A percentile compares a stretch with the other conserved stretches of the same genome.
Conservation (phyloP, 2,888 invertebrate species). For the Schizotus pectinicornis region DNA sequence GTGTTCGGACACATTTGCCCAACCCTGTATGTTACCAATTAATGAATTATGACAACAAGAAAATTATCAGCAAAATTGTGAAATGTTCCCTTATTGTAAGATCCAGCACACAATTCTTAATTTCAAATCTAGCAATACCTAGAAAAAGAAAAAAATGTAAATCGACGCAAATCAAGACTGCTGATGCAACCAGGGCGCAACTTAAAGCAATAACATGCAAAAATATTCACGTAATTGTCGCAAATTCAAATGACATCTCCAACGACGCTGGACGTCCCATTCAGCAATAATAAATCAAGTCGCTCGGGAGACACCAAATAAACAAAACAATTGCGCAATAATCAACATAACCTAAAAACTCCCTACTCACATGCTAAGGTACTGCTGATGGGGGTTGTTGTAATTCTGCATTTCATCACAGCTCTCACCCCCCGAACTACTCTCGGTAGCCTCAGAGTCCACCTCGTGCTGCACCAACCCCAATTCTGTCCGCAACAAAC, state of each 20-base stretch:
- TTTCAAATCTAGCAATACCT: too few relatives aligned
- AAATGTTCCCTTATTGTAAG: too few relatives aligned
- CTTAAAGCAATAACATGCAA: too few relatives aligned
- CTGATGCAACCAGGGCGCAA: too few relatives aligned
- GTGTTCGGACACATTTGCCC: too few relatives aligned
- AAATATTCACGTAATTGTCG: background rate
- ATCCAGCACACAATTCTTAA: too few relatives aligned
- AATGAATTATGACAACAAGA: too few relatives aligned
- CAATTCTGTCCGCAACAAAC: constrained; percentile 75
- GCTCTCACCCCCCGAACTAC: constrained; percentile 93
- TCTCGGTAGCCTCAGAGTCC: constrained; percentile 93
- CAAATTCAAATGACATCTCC: background rate
- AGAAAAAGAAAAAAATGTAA: too few relatives aligned
- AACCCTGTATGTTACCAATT: too few relatives aligned
- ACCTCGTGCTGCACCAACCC: constrained; percentile 75
- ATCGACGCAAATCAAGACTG: too few relatives aligned
- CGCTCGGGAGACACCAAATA: background rate
- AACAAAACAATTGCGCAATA: background rate
- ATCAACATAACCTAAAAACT: background rate
- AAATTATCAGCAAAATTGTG: too few relatives aligned
- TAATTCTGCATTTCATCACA: constrained; percentile 86
- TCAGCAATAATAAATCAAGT: background rate
- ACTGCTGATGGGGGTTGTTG: constrained; percentile 78
- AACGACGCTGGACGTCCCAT: background rate
- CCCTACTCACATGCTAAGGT: constrained; percentile 79